Conservation (phyloP, 2,797 vertebrate species). For the Poliocrania exsul region DNA sequence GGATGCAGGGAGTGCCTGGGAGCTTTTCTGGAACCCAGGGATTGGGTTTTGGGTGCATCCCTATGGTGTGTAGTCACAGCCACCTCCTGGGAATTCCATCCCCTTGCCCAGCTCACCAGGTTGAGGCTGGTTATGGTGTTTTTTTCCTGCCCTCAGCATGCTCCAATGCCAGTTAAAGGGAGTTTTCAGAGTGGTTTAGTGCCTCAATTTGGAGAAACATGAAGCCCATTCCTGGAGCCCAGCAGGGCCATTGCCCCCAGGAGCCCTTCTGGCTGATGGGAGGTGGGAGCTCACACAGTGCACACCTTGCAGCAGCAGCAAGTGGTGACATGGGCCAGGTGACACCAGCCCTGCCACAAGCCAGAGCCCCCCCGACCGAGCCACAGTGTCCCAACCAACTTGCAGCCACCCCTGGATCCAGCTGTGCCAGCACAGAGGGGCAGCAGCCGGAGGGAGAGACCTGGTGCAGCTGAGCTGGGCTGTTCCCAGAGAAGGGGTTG, state of each 20-base stretch:
- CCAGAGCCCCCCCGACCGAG: rapidly evolving
- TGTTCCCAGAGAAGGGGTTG: not conserved
- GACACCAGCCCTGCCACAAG: not conserved
- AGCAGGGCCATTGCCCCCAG: rapidly evolving
- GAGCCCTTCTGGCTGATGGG: not conserved
- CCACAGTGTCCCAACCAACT: not conserved
- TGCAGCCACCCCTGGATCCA: not conserved
- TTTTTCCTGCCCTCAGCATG: not conserved
- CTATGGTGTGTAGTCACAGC: not conserved
- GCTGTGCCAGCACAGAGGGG: rapidly evolving
- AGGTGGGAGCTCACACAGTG: rapidly evolving
- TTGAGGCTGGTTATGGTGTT: not conserved
- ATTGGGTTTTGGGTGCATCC: not conserved
- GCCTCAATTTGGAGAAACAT: rapidly evolving
- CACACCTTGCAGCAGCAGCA: not conserved
- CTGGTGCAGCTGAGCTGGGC: not conserved
- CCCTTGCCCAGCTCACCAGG: not conserved
- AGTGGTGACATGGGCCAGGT: not conserved
- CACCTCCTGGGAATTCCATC: not conserved
- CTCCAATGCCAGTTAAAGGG: not conserved
- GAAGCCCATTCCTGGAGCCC: not conserved
- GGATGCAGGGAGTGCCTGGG: not conserved
- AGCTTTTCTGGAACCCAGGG: not conserved
- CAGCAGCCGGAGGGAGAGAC: not conserved
- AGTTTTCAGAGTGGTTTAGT: not conserved